phyloP scores from a whole-genome alignment of 2,888 invertebrate species.

The Drosophila recens region DNA sequence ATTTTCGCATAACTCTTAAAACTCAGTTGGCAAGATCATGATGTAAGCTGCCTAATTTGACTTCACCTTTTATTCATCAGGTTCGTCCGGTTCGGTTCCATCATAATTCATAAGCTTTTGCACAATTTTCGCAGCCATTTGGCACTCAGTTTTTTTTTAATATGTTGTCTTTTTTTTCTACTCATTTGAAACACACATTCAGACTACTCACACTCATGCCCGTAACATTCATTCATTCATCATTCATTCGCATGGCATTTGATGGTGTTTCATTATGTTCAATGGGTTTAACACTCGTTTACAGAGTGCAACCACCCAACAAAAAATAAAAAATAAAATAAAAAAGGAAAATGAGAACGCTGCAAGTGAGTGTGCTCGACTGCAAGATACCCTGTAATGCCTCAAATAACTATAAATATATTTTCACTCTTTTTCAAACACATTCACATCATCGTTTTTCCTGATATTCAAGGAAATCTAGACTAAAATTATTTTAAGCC shows the following conservation, averaged over 20 bases:
- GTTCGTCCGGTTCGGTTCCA: slow-evolving; percentile 52
- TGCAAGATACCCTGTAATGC: background rate
- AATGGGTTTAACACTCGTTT: slow-evolving; percentile 31
- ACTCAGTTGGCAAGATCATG: slow-evolving; percentile 45
- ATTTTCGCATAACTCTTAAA: slow-evolving; percentile 23
- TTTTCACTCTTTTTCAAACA: too few relatives aligned
- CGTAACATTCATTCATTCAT: slow-evolving; percentile 41
- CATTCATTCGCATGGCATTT: slow-evolving; percentile 34
- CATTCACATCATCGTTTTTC: background rate
- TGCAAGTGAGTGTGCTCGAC: background rate
- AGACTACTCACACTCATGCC: background rate
- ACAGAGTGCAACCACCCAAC: slow-evolving; percentile 36
- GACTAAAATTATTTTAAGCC: too few relatives aligned
- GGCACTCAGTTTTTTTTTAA: slow-evolving; percentile 30
- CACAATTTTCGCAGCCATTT: slow-evolving; percentile 52
- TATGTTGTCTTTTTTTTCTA: slow-evolving; percentile 11
- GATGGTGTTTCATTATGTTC: slow-evolving; percentile 30
- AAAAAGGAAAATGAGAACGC: background rate
- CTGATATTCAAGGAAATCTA: background rate
- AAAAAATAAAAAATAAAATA: background rate
- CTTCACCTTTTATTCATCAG: slow-evolving; percentile 67
- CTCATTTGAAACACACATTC: slow-evolving; percentile 5
- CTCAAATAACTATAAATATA: too few relatives aligned
- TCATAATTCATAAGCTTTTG: slow-evolving; percentile 63
- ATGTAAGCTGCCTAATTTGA: slow-evolving; percentile 77